Base-by-base conservation (phyloP, 2,888 invertebrate species). In the Gastrophysa polygoni region DNA sequence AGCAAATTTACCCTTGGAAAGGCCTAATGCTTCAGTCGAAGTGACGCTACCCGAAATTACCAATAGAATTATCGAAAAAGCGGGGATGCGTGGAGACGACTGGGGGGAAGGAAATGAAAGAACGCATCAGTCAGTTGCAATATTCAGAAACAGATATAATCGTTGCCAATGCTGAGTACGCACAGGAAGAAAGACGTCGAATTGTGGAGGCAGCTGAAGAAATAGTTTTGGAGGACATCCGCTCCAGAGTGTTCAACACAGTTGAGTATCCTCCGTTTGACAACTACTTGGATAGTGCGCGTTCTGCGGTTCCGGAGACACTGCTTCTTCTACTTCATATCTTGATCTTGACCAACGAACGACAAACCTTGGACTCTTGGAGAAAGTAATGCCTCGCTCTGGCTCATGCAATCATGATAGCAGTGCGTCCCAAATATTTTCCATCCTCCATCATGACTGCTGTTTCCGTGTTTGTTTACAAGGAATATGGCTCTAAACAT, bases 191-290 rank as follows among this genome's bases (percentile, higher is more conserved):
- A 49, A 49, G 49, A 11, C 49, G 6, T 7, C 8, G 24, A 21
- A 11, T 49, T 49, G 49, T 49, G 21, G 24, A 49, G 24, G 8
- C 49, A 10, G 21, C 49, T 49, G 49, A 14, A 49, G 21, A 21
- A 21, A 49, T 49, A 21, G 11, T 49, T 49, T 49, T 49, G n/a
- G 49, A 49, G 21, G 21, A 21, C 11, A 47, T 47, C 10, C 47
- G 47, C 17, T 47, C 47, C 2, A 11, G 17, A 51, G 7, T 28
- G n/a, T 24, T 29, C 32, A 51, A 17, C 17, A 29, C 29, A 8
- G 17, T 51, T 10, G 32, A 10, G 10, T 24, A 51, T 10, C 47
- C 47, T 47, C 47, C 47, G 10, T 17, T 47, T 7, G 47, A 47
- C 17, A 47, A 47, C 10, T 47, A 17, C 10, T 47, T 47, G 7